Base-by-base conservation (phyloP, 2,113 vertebrate genomes). In the Grantiella picta region DNA sequence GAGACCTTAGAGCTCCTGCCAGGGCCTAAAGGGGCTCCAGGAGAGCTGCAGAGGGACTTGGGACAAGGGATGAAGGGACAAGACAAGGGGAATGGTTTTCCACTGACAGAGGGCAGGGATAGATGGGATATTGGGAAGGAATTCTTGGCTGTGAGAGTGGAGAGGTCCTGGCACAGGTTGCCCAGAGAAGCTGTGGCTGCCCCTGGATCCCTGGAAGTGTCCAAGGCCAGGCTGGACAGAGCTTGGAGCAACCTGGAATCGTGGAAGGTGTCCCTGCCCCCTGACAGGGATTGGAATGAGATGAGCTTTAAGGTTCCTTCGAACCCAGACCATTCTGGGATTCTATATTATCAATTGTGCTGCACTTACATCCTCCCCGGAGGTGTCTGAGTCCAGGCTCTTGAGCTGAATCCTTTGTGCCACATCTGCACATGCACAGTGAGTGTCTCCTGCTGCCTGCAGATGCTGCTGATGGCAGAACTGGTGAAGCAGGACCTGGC, bases 71-170 rank as follows among this genome's bases (percentile, higher is more conserved):
- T 33, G 77, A 36, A 73, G 31, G 17, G 25, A 64, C 40, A 56
- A 40, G 29, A 49, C 5, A 2, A 12, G 22, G 49, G 77, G 10
- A 66, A 73, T 73, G 60, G 69, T 15, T 52, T 44, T 2, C 10
- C 7, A 42, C 2, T 78, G 35, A 10, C 22, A 60, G 31, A 70
- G 31, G 31, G 15, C 45, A 35, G 36, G 15, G 31, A 0, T 9
- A 0, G 18, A 17, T 52, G 44, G 16, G 33, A 59, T 1, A 21
- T 21, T 59, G 33, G 60, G 69, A 66, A 45, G 16, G 5, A 73
- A 60, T 29, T 31, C 7, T 1, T 52, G 3, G 0, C 15, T 53
- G 11, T 0, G 44, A 66, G 38, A 19, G 33, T 59, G 69, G 36
- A 0, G 0, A 15, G 27, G 28, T 36, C 27, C 36, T 44, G 52